Conservation (phyloP, 64 coral and sea anemone genomes). For the Stichodactyla helianthus region DNA sequence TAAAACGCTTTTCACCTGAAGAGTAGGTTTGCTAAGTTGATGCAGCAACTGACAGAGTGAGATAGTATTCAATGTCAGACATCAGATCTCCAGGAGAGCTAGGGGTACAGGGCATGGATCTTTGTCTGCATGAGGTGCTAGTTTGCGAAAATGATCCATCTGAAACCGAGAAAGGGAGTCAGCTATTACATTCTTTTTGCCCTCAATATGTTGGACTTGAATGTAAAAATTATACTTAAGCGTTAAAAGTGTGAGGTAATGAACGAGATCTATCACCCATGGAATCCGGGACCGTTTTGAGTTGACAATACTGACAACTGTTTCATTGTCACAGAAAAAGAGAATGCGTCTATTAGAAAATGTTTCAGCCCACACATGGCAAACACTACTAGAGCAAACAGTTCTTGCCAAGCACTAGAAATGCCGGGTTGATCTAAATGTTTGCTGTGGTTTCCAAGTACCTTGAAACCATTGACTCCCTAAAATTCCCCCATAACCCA, state of each 20-base stretch:
- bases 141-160: constrained; percentile 1
- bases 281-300: constrained; percentile 18
- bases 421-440: constrained; percentile 12
- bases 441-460: background rate
- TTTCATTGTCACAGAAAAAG: constrained; percentile 56
- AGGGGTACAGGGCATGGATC: constrained; percentile 11
- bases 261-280: constrained; percentile 38
- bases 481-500: constrained; percentile 28
- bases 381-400: constrained; percentile 52
- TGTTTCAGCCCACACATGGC: constrained; percentile 33
- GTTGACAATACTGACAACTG: constrained; percentile 35
- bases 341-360: constrained; percentile 41
- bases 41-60: constrained; percentile 22
- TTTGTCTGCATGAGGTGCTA: constrained; percentile 5
- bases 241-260: constrained; percentile 28
- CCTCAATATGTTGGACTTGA: background rate
- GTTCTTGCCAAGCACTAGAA: constrained; percentile 30
- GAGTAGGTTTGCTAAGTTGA: constrained; percentile 31
- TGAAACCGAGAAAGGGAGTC: constrained; percentile 54
- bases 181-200: constrained; percentile 29
- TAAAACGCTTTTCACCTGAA: constrained; percentile 19
- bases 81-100: constrained; percentile 32
- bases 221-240: constrained; percentile 36
- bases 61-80: constrained; percentile 11
- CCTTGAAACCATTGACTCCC: constrained; percentile 7